These are phyloP conservation scores for Ophonus ardosiacus DNA, from an alignment of 2,888 invertebrate species.

Conservation along the genomic window DNA sequence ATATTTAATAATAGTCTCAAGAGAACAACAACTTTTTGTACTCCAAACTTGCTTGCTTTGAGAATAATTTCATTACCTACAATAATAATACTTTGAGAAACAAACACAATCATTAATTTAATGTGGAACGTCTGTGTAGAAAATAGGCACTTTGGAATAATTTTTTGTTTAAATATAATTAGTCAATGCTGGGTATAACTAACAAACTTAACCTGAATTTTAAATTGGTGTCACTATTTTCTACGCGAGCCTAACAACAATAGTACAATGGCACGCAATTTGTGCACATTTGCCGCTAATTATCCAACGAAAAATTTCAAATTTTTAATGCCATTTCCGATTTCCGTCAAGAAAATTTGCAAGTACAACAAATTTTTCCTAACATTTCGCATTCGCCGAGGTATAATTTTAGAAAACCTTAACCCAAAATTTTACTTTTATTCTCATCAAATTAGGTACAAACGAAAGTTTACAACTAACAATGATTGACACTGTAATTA, in stretches of 20 bases:
- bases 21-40: background rate
- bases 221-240: constrained; percentile 58
- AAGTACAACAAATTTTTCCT: constrained; percentile 36
- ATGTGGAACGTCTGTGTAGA: constrained; percentile 11
- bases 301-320: constrained; percentile 44
- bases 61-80: constrained; percentile 5
- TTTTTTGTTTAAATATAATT: constrained; percentile 34
- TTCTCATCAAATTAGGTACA: constrained; percentile 55
- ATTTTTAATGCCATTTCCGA: constrained; percentile 49
- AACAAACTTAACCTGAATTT: constrained; percentile 54
- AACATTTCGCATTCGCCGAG: constrained; percentile 8
- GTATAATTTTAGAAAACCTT: constrained; percentile 40
- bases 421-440: constrained; percentile 51
- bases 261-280: constrained; percentile 51
- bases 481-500: constrained; percentile 58
- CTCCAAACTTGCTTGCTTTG: background rate
- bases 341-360: constrained; percentile 38
- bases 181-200: constrained; percentile 28
- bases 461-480: constrained; percentile 6
- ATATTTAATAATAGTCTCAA: background rate
- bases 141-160: constrained; percentile 9
- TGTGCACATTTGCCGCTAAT: constrained; percentile 49
- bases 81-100: background rate
- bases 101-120: constrained; percentile 19
- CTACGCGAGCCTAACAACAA: constrained; percentile 11